Conservation (phyloP, 2,797 vertebrate species). For the Etheostoma perlongum region DNA sequence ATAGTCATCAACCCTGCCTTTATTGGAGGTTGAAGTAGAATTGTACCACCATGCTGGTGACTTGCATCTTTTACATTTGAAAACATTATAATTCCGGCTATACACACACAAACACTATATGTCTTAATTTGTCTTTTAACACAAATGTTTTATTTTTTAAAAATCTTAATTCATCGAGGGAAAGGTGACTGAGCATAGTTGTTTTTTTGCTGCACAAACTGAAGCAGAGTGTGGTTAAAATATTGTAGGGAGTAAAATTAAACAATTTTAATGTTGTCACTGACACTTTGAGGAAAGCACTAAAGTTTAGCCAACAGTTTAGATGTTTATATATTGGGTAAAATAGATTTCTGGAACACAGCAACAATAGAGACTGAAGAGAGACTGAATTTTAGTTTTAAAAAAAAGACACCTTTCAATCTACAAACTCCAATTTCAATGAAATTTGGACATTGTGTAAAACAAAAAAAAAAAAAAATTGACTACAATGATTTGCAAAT, state of each 20-base stretch:
- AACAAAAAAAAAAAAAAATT: too few relatives aligned
- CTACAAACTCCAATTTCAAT: too few relatives aligned
- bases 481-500: too few relatives aligned
- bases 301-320: not conserved
- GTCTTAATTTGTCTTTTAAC: not conserved
- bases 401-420: not conserved
- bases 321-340: not conserved
- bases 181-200: conserved; percentile 1
- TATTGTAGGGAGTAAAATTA: not conserved
- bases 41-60: not conserved
- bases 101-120: too few relatives aligned
- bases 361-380: not conserved
- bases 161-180: not conserved
- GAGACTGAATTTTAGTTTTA: not conserved
- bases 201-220: conserved; percentile 6
- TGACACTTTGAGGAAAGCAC: not conserved
- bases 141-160: not conserved
- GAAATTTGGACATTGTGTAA: too few relatives aligned
- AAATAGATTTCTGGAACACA: conserved; percentile 2
- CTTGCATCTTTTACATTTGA: conserved; percentile 11
- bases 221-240: conserved; percentile 1
- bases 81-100: too few relatives aligned
- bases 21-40: not conserved
- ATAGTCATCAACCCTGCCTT: not conserved
- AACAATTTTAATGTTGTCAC: not conserved